A percentile compares a stretch with the other conserved stretches of the same genome.
Conservation (phyloP, 2,797 vertebrate genomes). For the Morus bassanus region DNA sequence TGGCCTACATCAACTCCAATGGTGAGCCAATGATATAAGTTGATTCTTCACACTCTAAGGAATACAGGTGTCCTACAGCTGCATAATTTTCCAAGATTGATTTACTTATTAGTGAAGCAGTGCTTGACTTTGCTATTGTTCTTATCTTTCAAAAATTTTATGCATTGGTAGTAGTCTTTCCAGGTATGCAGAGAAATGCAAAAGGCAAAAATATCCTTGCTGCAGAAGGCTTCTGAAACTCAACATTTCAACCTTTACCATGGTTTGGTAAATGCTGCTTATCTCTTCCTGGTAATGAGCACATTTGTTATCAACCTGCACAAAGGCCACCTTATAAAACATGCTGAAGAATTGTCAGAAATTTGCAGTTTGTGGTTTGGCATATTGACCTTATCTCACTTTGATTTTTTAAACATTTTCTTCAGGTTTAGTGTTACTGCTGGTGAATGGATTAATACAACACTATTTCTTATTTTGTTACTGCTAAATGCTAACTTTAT, state of each 20-base stretch:
- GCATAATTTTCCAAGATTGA: neutral
- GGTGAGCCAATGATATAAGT: neutral
- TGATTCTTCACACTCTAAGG: neutral
- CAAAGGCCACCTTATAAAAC: neutral
- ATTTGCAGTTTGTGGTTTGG: neutral
- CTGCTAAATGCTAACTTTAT: neutral
- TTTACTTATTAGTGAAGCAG: neutral
- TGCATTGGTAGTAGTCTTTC: neutral
- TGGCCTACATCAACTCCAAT: neutral
- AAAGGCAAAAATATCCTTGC: neutral
- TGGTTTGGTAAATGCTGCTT: neutral
- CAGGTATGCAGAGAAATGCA: neutral
- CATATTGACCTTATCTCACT: neutral
- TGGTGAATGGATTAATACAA: neutral
- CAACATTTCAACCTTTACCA: neutral
- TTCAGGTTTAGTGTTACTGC: neutral
- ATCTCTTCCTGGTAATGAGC: neutral
- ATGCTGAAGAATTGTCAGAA: neutral
- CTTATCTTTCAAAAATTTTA: neutral
- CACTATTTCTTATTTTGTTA: neutral
- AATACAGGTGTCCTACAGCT: neutral
- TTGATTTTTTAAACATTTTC: neutral
- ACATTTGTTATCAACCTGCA: neutral
- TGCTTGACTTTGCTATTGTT: neutral
- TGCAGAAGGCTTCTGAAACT: neutral